These are phyloP conservation scores for Blera fallax DNA, from an alignment of 2,888 invertebrate genomes.

Conservation along the genomic window DNA sequence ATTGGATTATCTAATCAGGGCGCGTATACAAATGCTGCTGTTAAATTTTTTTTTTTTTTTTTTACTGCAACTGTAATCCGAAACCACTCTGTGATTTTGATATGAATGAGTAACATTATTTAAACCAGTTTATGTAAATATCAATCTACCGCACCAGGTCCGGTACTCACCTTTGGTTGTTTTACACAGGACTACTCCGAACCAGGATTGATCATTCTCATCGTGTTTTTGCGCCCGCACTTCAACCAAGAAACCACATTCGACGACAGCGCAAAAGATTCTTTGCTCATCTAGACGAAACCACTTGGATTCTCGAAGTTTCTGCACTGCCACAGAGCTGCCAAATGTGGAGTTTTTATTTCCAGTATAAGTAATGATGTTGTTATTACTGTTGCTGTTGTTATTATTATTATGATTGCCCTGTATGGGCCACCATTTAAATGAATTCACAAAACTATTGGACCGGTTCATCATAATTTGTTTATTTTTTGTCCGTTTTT, in stretches of 20 bases:
- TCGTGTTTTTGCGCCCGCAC: constrained; percentile 83
- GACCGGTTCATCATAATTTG: constrained; percentile 79
- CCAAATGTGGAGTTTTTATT: constrained; percentile 82
- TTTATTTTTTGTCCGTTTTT: constrained; percentile 33
- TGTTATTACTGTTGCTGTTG: constrained; percentile 74
- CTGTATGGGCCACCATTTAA: constrained; percentile 81
- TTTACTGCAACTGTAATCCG: not conserved
- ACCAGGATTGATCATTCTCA: constrained; percentile 82
- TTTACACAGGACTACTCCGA: constrained; percentile 88
- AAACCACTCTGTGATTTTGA: not conserved
- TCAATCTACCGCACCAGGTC: not conserved
- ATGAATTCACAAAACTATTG: constrained; percentile 80
- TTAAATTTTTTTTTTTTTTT: not conserved
- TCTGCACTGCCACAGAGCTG: constrained; percentile 87
- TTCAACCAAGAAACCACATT: constrained; percentile 88
- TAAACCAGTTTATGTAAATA: not conserved
- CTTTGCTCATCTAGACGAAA: constrained; percentile 87
- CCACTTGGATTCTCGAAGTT: constrained; percentile 89
- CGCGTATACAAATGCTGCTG: not conserved
- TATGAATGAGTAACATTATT: not conserved
- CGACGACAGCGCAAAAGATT: constrained; percentile 87
- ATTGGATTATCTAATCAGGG: constrained; percentile 35
- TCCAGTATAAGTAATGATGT: constrained; percentile 81
- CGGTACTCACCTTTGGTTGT: constrained; percentile 85
- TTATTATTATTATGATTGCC: constrained; percentile 75